Evolutionary conservation across 2,113 vertebrate species (phyloP).

Genomic region (Xiphias gladius): DNA sequence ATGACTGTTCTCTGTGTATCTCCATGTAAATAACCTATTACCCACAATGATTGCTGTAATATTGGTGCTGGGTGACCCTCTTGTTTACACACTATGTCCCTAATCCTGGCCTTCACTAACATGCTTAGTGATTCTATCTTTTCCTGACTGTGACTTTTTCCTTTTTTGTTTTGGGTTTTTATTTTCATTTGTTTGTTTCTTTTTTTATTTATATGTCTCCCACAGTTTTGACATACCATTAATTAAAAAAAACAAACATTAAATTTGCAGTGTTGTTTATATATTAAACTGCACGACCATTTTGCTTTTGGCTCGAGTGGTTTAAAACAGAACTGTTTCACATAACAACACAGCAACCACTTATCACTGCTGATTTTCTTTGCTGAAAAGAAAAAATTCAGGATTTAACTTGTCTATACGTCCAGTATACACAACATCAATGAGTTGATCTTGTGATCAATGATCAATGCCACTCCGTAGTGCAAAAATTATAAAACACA

Average conservation of each 20-base stretch:
- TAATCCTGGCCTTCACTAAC: not conserved
- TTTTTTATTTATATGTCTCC: not conserved
- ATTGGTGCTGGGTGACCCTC: too few species aligned
- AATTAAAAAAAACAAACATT: not conserved
- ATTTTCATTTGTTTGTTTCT: too few species aligned
- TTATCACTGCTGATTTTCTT: not conserved
- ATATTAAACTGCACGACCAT: not conserved
- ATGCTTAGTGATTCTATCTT: not conserved
- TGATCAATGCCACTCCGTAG: not conserved
- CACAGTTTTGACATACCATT: not conserved
- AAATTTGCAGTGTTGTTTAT: not conserved
- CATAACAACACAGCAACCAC: not conserved
- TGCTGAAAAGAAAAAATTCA: not conserved
- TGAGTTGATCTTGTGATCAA: too few species aligned
- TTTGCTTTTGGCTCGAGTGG: not conserved
- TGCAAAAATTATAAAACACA: not conserved
- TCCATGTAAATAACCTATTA: not conserved
- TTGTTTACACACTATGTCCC: not conserved
- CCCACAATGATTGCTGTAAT: too few species aligned
- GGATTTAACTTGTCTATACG: not conserved
- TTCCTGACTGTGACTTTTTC: not conserved
- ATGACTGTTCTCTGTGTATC: not conserved
- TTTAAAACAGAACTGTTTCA: not conserved
- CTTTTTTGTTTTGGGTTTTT: not conserved
- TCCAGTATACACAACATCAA: not conserved